Evolutionary conservation across 2,888 invertebrate species (phyloP).

Genomic region (Biston stratarius): DNA sequence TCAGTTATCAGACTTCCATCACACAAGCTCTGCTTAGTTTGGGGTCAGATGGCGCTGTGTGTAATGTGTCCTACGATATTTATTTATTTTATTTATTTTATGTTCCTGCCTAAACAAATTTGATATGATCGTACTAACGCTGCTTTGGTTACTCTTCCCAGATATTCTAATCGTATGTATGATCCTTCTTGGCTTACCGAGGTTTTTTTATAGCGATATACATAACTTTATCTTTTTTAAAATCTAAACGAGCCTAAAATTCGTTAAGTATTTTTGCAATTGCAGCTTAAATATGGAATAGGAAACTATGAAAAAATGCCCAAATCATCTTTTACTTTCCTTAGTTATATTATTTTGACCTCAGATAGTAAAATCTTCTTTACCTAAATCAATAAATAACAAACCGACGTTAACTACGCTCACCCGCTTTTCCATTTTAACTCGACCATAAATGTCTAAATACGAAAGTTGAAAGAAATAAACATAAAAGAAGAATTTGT

Average conservation of each 20-base stretch:
- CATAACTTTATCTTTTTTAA: neutral
- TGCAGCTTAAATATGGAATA: neutral
- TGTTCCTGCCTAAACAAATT: too few species aligned
- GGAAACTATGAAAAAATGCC: neutral
- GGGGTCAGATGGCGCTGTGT: too few species aligned
- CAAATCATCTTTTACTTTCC: neutral
- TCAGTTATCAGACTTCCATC: too few species aligned
- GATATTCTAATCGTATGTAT: too few species aligned
- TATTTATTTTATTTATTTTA: too few species aligned
- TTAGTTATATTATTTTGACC: slow-evolving; percentile 26
- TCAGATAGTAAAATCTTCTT: slow-evolving; percentile 48
- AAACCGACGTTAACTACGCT: slow-evolving; percentile 55
- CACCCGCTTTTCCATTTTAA: slow-evolving; percentile 50
- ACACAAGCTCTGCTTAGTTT: too few species aligned
- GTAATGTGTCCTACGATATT: too few species aligned
- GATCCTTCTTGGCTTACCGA: too few species aligned
- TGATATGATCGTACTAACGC: too few species aligned
- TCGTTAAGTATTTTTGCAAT: neutral
- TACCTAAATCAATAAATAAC: slow-evolving; percentile 53
- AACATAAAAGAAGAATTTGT: slow-evolving; percentile 59
- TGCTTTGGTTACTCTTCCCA: too few species aligned
- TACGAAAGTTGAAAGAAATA: slow-evolving; percentile 54
- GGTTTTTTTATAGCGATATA: too few species aligned
- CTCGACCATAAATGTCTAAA: slow-evolving; percentile 55
- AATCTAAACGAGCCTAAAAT: neutral